Percentiles rank a stretch among this genome's conserved stretches.
These are phyloP conservation scores for Okapia johnstoni DNA, from an alignment of 2,113 vertebrate species.

Conservation along the genomic window DNA sequence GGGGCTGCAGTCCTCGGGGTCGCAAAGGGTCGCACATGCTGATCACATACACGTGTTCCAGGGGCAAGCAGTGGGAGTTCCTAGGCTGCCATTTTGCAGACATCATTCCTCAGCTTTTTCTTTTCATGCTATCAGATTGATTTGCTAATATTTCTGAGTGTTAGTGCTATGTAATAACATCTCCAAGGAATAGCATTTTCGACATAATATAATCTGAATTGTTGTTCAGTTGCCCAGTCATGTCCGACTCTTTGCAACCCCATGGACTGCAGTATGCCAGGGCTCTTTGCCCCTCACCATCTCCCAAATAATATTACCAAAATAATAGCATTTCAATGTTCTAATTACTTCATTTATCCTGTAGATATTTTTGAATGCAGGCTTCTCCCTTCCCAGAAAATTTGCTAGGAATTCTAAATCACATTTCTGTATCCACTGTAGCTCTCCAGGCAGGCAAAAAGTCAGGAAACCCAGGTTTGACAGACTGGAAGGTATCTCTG, in stretches of 20 bases:
- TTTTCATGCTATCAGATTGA: background rate
- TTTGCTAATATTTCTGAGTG: background rate
- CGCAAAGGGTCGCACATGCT: background rate
- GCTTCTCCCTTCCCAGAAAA: background rate
- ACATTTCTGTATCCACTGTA: background rate
- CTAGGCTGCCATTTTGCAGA: background rate
- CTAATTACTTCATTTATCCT: background rate
- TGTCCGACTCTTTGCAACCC: background rate
- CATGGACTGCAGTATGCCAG: background rate
- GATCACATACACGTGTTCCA: accelerated
- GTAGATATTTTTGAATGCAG: background rate
- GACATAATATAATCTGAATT: background rate
- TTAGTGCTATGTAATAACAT: background rate
- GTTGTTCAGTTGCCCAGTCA: background rate
- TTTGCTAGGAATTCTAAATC: background rate
- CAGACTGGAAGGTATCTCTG: background rate
- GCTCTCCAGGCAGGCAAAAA: background rate
- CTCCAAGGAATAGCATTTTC: background rate
- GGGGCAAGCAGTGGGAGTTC: background rate
- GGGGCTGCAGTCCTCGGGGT: background rate
- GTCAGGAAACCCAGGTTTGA: background rate
- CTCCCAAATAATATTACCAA: background rate
- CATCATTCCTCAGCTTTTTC: background rate
- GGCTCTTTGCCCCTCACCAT: background rate
- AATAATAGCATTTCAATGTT: background rate